These are phyloP conservation scores for Dipodomys stephensi DNA, from an alignment of 2,113 vertebrate genomes.

Conservation along the genomic window DNA sequence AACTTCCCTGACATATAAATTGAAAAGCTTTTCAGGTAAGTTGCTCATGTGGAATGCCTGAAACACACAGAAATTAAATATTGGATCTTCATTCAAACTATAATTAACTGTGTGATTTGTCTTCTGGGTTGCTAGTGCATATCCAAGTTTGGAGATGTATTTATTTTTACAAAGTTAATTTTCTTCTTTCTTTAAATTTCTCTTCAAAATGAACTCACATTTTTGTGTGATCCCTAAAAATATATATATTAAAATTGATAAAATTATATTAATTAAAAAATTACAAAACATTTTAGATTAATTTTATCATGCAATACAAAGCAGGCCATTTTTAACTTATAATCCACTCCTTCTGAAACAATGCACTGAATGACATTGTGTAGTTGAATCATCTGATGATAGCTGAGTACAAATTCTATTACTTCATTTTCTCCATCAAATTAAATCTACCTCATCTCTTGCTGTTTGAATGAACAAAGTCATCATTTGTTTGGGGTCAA, in stretches of 20 bases:
- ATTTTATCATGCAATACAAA: not conserved
- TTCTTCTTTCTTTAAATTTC: not conserved
- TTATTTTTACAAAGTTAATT: conserved; percentile 42
- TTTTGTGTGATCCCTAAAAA: conserved; percentile 16
- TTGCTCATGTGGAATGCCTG: conserved; percentile 70
- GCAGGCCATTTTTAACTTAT: not conserved
- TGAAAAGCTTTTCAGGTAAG: conserved; percentile 81
- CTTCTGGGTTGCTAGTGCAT: conserved; percentile 57
- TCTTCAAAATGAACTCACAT: not conserved
- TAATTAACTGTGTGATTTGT: conserved; percentile 71
- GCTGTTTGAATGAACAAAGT: not conserved
- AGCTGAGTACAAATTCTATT: not conserved
- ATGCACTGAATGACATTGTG: not conserved
- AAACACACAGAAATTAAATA: conserved; percentile 74
- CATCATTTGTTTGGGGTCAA: not conserved
- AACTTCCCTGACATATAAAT: conserved; percentile 67
- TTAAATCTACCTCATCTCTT: not conserved
- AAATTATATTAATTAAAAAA: not conserved
- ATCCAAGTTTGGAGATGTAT: conserved; percentile 68
- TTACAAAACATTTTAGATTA: too few relatives aligned
- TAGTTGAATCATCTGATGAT: not conserved
- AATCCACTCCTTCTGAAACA: not conserved
- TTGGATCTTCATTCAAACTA: conserved; percentile 70
- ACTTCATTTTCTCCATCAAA: not conserved
- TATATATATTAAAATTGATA: not conserved